These are phyloP conservation scores for Silvanus unidentatus DNA, from an alignment of 2,888 invertebrate genomes.

Conservation along the genomic window DNA sequence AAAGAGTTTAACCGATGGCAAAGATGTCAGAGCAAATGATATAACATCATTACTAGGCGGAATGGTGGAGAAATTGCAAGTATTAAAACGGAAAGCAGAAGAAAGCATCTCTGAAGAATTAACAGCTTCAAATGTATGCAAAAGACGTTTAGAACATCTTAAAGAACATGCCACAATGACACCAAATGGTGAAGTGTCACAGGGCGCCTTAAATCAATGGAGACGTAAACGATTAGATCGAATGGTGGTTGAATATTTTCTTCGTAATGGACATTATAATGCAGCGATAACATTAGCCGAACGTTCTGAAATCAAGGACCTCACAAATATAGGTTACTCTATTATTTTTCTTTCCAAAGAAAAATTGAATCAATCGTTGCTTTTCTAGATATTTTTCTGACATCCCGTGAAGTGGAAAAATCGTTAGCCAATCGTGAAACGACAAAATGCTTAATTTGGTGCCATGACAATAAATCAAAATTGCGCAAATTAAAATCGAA, in stretches of 20 bases:
- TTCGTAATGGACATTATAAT: conserved; percentile 92
- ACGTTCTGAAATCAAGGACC: conserved; percentile 71
- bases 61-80: conserved; percentile 81
- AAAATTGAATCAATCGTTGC: background rate
- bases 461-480: conserved; percentile 93
- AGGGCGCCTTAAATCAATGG: conserved; percentile 69
- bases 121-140: conserved; percentile 85
- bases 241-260: conserved; percentile 94
- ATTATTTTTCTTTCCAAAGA: too few relatives aligned
- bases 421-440: conserved; percentile 79
- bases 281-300: conserved; percentile 85
- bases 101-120: conserved; percentile 90
- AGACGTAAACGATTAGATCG: conserved; percentile 83
- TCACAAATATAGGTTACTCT: conserved; percentile 80
- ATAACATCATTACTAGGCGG: conserved; percentile 78
- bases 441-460: conserved; percentile 86
- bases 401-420: conserved; percentile 80
- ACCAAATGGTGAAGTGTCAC: conserved; percentile 39
- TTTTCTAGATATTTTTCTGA: conserved; percentile 69
- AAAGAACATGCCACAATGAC: conserved; percentile 63
- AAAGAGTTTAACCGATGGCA: conserved; percentile 52
- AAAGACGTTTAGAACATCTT: conserved; percentile 86
- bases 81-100: conserved; percentile 89
- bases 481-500: conserved; percentile 88
- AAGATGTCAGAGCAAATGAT: conserved; percentile 59